Evolutionary conservation across 1,140 invertebrate genomes (phyloP), one percentile per base, ranked within the genome.

Genomic region (Andrena cerasifolii): DNA sequence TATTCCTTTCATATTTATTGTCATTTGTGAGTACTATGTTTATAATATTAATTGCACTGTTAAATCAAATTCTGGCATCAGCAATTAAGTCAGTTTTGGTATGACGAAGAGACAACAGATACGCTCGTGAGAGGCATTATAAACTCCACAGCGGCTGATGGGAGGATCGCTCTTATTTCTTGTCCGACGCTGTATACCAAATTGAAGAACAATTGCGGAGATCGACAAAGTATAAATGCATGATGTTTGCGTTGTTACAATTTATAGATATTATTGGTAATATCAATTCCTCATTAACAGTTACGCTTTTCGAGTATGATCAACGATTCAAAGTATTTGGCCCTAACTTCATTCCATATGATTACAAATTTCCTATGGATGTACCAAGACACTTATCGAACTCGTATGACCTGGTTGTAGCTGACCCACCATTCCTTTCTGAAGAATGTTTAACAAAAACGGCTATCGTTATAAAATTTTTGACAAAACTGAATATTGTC

Each of bases 61-160:
- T 47, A 33, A 16, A 33, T 16, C 26, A 28, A 51, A 51, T 28
- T 62, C 0, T 79, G 84, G 95, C 95, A 4, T 36, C 88, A 99
- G 98, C 97, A 99, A 97, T 91, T 99, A 28, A 98, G 98, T 89
- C 98, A 99, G 91, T 99, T 99, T 94, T 99, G 98, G 98, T 99
- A 99, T 88, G 95, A 97, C 88, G 94, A 97, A 40, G 87, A 93
- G 21, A 99, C 98, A 18, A 95, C 96, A 63, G 90, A 94, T 58
- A 90, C 88, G 18, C 91, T 99, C 0, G 94, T 96, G 0, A 94
- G 94, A 82, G 95, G 96, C 80, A 95, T 95, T 21, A 79, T 94
- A 26, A 84, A 95, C 63, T 91, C 90, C 6, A 93, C 93, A 14
- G 91, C 93, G 21, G 43, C 84, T 16, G 91, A 94, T 78, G 95